A percentile compares a stretch with the other conserved stretches of the same genome.
These are phyloP conservation scores for Hipposideros larvatus DNA, from an alignment of 2,797 vertebrate species.

Conservation along the genomic window DNA sequence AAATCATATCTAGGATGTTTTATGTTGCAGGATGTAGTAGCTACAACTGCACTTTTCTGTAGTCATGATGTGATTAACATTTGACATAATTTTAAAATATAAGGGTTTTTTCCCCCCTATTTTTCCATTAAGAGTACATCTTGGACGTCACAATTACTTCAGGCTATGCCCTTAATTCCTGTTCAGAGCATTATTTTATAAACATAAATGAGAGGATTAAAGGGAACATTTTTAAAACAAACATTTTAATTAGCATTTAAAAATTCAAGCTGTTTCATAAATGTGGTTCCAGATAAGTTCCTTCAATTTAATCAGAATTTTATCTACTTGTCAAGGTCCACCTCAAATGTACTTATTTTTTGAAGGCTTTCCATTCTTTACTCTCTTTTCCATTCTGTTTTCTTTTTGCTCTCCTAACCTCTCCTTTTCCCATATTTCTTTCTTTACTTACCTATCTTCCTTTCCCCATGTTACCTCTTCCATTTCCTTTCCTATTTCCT, in stretches of 20 bases:
- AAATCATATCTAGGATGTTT: background rate
- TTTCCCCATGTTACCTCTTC: background rate
- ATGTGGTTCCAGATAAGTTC: background rate
- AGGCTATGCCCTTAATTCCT: background rate
- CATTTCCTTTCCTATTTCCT: background rate
- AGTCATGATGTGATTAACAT: background rate
- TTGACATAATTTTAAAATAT: conserved; percentile 27
- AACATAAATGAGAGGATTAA: conserved; percentile 16
- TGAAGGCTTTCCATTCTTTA: background rate
- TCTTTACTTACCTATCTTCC: background rate
- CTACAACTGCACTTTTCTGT: background rate
- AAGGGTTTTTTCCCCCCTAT: background rate
- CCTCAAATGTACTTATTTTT: background rate
- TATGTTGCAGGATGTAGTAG: background rate
- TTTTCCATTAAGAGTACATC: background rate
- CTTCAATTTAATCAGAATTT: conserved; percentile 11
- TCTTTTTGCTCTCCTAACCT: background rate
- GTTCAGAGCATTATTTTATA: background rate
- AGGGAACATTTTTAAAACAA: conserved; percentile 1
- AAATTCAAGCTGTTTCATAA: conserved; percentile 14
- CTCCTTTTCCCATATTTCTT: background rate
- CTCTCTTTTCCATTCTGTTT: background rate
- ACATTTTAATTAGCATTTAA: conserved; percentile 52
- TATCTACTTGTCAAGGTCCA: background rate
- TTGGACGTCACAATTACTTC: background rate